Conservation (phyloP, 2,797 vertebrate species). For the Hippocampus kuda region DNA sequence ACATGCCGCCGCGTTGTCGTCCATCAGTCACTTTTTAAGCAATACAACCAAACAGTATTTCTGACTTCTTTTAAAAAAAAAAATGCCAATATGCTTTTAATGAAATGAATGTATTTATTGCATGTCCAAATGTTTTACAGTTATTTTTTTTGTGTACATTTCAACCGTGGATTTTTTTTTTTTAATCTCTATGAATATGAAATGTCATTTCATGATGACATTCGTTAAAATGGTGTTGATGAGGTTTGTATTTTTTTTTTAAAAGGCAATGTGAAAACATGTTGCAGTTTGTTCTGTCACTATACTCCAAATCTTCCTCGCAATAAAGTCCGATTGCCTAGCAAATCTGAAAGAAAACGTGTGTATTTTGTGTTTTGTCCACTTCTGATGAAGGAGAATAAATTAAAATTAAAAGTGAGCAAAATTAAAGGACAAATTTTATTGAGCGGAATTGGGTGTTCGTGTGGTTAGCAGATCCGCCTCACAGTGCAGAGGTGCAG, state of each 20-base stretch:
- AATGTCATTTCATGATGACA: slow-evolving; percentile 57
- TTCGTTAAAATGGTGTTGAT: slow-evolving; percentile 57
- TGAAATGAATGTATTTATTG: slow-evolving; percentile 83
- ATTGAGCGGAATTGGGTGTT: too few relatives aligned
- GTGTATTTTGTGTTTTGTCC: not conserved
- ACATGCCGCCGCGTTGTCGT: slow-evolving; percentile 15
- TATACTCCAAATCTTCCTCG: slow-evolving; percentile 70
- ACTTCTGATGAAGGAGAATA: not conserved
- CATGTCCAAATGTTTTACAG: slow-evolving; percentile 75
- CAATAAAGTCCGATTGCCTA: slow-evolving; percentile 73
- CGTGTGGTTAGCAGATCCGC: too few relatives aligned
- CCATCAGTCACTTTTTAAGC: slow-evolving; percentile 24
- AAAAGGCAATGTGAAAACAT: slow-evolving; percentile 69
- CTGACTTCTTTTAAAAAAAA: slow-evolving; percentile 19
- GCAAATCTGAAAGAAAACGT: slow-evolving; percentile 14
- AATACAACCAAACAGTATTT: slow-evolving; percentile 73
- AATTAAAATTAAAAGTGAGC: not conserved
- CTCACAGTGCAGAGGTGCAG: too few relatives aligned
- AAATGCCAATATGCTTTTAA: slow-evolving; percentile 57
- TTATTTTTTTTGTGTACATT: slow-evolving; percentile 68
- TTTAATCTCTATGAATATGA: slow-evolving; percentile 17
- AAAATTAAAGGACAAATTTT: too few relatives aligned
- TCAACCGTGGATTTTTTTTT: slow-evolving; percentile 56
- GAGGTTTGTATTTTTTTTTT: slow-evolving; percentile 67
- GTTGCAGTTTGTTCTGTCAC: slow-evolving; percentile 52